Evolutionary conservation across 2,113 vertebrate genomes (phyloP), one percentile per base, ranked within the genome.

Genomic region (Cephalopholis sonnerati): DNA sequence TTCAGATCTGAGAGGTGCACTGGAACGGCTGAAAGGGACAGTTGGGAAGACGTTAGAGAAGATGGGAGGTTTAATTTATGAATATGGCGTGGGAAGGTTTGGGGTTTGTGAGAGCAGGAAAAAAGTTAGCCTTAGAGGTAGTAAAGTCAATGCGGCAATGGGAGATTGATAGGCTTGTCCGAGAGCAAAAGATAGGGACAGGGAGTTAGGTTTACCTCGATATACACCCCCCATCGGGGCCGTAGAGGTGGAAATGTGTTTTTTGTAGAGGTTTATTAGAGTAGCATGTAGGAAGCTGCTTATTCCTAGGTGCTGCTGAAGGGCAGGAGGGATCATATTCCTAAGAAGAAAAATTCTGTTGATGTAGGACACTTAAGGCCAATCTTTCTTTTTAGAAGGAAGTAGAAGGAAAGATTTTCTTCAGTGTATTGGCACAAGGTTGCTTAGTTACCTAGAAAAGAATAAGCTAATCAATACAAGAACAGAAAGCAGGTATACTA

Each of bases 1-100:
- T 62, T 74, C 44, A n/a, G 41, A 74, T 74, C n/a, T 50, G 55
- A 74, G 17, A 50, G 72, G 25, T 46, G 41, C 17, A 29, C n/a
- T 29, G 55, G 27, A 17, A 51, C 27, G 22, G 27, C 46, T 51
- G 57, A 36, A 51, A 24, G 58, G 44, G 57, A 74, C 66, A n/a
- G 48, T 53, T 16, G 29, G 27, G 50, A 69, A 6, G 66, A 18
- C 46, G 70, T 46, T 29, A 22, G 54, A 46, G 44, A 36, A 51
- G 72, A 36, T n/a, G 58, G 44, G 27, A 29, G 44, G 10, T 62
- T 50, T 17, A 36, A 74, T 74, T 62, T 51, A 29, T 59, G 39
- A 46, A 73, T n/a, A 48, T 55, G 50, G 61, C 4, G 0, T 9
- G 16, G 20, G 12, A 36, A 50, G 25, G 61, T 54, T 22, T 27